These are phyloP conservation scores for Smithornis capensis DNA, from an alignment of 2,113 vertebrate genomes.

Conservation along the genomic window DNA sequence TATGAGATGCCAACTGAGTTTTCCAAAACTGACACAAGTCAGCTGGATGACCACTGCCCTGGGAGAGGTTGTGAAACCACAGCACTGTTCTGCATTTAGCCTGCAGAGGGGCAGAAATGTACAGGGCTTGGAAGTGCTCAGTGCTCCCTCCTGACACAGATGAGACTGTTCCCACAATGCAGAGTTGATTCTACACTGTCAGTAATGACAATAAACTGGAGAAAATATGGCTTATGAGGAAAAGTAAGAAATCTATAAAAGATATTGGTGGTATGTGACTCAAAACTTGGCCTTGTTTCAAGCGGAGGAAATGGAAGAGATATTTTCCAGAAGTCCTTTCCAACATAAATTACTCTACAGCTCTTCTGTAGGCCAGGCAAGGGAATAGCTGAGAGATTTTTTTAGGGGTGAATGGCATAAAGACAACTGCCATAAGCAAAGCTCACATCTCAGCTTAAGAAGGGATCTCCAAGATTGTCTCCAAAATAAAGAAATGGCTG, in stretches of 20 bases:
- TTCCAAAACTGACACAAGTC: not conserved
- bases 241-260: not conserved
- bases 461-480: not conserved
- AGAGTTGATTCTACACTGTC: not conserved
- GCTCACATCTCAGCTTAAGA: not conserved
- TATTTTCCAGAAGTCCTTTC: not conserved
- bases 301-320: not conserved
- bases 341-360: not conserved
- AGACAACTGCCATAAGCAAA: not conserved
- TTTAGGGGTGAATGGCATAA: not conserved
- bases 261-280: not conserved
- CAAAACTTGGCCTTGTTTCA: not conserved
- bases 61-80: not conserved
- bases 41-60: not conserved
- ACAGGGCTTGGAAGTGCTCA: not conserved
- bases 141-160: not conserved
- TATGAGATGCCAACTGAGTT: not conserved
- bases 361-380: not conserved
- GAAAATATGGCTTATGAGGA: not conserved
- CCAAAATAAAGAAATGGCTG: not conserved
- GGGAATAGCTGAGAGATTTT: not conserved
- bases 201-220: not conserved
- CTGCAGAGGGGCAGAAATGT: not conserved
- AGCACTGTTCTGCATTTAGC: not conserved
- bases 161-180: not conserved